A percentile compares a stretch with the other conserved stretches of the same genome.
phyloP scores from a whole-genome alignment of 2,888 invertebrate genomes.

The Metalampra italica region DNA sequence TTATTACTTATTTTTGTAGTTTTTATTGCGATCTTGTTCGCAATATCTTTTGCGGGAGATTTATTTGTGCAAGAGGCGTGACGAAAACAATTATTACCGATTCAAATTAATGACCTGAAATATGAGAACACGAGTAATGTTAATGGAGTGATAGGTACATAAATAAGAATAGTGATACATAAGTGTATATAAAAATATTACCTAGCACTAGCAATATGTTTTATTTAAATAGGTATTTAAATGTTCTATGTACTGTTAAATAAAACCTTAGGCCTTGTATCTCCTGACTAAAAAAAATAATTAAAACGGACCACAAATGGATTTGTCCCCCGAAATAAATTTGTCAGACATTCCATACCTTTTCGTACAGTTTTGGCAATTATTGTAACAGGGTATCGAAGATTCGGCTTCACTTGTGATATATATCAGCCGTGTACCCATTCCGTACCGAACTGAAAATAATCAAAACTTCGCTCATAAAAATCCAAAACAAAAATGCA shows the following conservation, averaged over 20 bases:
- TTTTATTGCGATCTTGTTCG: slow-evolving; percentile 43
- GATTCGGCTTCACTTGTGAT: slow-evolving; percentile 44
- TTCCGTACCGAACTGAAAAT: slow-evolving; percentile 73
- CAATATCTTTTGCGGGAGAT: slow-evolving; percentile 32
- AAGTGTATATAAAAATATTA: too few species aligned
- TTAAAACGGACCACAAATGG: neutral
- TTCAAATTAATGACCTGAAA: slow-evolving; percentile 1
- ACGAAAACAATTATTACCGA: slow-evolving; percentile 20
- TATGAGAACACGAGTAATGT: neutral
- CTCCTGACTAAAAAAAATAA: neutral
- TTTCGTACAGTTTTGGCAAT: slow-evolving; percentile 30
- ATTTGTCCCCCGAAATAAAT: slow-evolving; percentile 14
- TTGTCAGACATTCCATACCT: slow-evolving; percentile 14
- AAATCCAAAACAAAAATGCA: slow-evolving; percentile 79
- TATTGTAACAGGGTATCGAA: slow-evolving; percentile 52
- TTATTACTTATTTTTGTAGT: slow-evolving; percentile 53
- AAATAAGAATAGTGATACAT: too few species aligned
- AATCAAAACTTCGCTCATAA: slow-evolving; percentile 79
- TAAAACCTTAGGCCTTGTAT: too few species aligned
- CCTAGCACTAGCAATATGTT: too few species aligned
- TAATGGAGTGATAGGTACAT: neutral
- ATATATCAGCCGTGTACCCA: slow-evolving; percentile 45
- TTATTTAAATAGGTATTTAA: too few species aligned
- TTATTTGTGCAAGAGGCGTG: slow-evolving; percentile 31
- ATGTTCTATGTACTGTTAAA: too few species aligned